These are phyloP conservation scores for Pagetopsis macropterus DNA, from an alignment of 2,797 vertebrate genomes.

Conservation along the genomic window DNA sequence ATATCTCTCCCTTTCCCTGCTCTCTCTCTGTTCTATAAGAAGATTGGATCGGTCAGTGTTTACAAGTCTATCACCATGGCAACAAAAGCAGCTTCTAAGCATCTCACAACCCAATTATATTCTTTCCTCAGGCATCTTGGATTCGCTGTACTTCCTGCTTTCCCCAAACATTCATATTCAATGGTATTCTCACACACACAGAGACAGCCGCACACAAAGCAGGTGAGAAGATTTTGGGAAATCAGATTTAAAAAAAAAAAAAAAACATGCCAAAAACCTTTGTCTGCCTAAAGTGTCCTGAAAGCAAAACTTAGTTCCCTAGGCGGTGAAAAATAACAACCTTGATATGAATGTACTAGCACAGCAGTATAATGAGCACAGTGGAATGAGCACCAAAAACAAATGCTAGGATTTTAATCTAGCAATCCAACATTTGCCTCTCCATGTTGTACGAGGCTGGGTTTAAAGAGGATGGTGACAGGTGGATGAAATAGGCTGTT, in stretches of 20 bases:
- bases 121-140: slow-evolving; percentile 65
- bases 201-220: slow-evolving; percentile 7
- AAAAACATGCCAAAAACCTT: slow-evolving; percentile 14
- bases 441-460: slow-evolving; percentile 28
- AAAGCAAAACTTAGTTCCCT: slow-evolving; percentile 8
- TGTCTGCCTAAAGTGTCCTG: slow-evolving; percentile 11
- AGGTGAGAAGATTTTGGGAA: slow-evolving; percentile 30
- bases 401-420: background rate
- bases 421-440: background rate
- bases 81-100: slow-evolving; percentile 60
- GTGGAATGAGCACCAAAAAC: background rate
- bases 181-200: slow-evolving; percentile 17
- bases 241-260: slow-evolving; percentile 35
- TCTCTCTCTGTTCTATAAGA: slow-evolving; percentile 39
- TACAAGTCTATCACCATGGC: slow-evolving; percentile 64
- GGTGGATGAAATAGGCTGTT: slow-evolving; percentile 18
- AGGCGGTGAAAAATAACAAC: background rate
- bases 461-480: slow-evolving; percentile 31
- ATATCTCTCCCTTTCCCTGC: slow-evolving; percentile 19
- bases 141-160: slow-evolving; percentile 42
- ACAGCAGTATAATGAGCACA: slow-evolving; percentile 5
- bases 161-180: slow-evolving; percentile 46
- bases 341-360: background rate
- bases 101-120: slow-evolving; percentile 69
- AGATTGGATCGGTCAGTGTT: slow-evolving; percentile 61